Evolutionary conservation across 2,797 vertebrate genomes (phyloP), one percentile per base, ranked within the genome.

Genomic region (Eulemur albifrons): DNA sequence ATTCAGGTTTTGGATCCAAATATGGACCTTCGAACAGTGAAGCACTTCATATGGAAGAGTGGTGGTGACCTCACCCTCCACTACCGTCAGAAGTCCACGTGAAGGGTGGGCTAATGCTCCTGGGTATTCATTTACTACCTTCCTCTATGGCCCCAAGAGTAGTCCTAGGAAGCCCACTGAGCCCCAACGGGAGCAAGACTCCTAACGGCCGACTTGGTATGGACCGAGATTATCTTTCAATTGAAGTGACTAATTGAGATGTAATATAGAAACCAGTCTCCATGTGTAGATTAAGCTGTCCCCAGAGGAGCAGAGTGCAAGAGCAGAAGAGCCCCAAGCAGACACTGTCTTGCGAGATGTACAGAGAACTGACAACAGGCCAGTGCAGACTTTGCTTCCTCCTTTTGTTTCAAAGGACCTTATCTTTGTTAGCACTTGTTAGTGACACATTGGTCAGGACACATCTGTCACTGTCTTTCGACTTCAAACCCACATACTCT

Each of bases 31-130:
- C 99, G 99, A 94, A 99, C 99, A 97, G 99, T 99, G 96, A 99
- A 99, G 98, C 99, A 99, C 98, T 99, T 99, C 99, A 99, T 99
- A 98, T 99, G 99, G 99, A 99, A 99, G 99, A 99, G 99, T 0
- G 99, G 99, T 0, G 99, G 99, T 18, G 99, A 99, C 98, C 99
- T 99, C 98, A 99, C 99, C 0, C 99, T 99, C 97, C 99, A 99
- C 96, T 99, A 99, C 99, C 99, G 99, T 77, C 99, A 99, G 99
- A 99, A 99, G 98, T 99, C 99, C 14, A 99, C 99, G 99, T 99
- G 99, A 99, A 98, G 61, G 88, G 25, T 75, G 21, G 30, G n/a
- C 18, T 0, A 20, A 69, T 12, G 65, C 96, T 18, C 52, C 76
- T 88, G 97, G 65, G 77, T 85, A 8, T 88, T 73, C 32, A 75